Evolutionary conservation across 2,113 vertebrate species (phyloP), one percentile per base, ranked within the genome.

Genomic region (Caranx melampygus): DNA sequence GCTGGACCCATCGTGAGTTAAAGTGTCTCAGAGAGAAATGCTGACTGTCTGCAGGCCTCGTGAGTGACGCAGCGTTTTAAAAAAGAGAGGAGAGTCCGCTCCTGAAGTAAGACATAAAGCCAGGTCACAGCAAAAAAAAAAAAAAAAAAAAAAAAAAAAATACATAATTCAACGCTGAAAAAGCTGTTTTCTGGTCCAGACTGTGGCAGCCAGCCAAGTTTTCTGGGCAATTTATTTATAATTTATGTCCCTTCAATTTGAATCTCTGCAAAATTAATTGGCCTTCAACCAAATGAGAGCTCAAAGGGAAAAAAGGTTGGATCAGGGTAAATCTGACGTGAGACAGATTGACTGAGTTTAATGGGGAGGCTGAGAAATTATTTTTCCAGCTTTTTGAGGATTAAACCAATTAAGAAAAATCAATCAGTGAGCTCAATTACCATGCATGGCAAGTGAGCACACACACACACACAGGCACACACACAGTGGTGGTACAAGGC

Each of bases 211-310:
- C 3, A 52, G 74, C 78, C 87, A 82, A 33, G 21, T 40, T 81
- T 78, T 75, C 57, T 63, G 40, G 67, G 59, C 58, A 45, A 75
- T 57, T 1, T 5, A 61, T 82, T 69, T 33, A 70, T 71, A 79
- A 86, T 84, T 81, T 31, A 81, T 49, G 45, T 34, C 63, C 67
- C 15, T 74, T 78, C 77, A 66, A 72, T 86, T 86, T 69, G 79
- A 35, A 71, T 51, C 63, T 37, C 65, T 78, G 79, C 40, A 47
- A 84, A 87, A 80, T 70, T 26, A 87, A 86, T 78, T 81, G 84
- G 57, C 73, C 26, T 54, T 51, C 44, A 52, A 72, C 51, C 61
- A 78, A 75, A 72, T 71, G 68, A 76, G 73, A 60, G 55, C 52
- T 1, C 14, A 12, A 58, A 35, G 15, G n/a, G 33, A 20, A n/a